Percentiles rank a stretch among this genome's conserved stretches.
These are phyloP conservation scores for human (Homo sapiens) DNA, from an alignment of 2,113 vertebrate species.

Conservation along the genomic window GRCh38 chr14:95799501-95800000, in stretches of 20 bases:
- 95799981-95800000: no score
- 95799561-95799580: neutral
- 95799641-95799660: neutral
- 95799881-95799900: neutral
- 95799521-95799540: neutral
- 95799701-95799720: neutral
- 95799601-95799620: neutral
- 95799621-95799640: neutral
- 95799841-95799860: neutral
- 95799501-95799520: neutral
- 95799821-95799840: neutral
- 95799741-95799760: no score
- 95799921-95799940: neutral
- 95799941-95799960: neutral
- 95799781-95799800: neutral
- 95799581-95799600: neutral
- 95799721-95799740: neutral
- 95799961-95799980: neutral
- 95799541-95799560: neutral
- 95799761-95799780: neutral
- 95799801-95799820: neutral
- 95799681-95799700: neutral
- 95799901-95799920: neutral
- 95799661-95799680: neutral
- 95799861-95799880: neutral